These are phyloP conservation scores for Cirrhinus mrigala DNA, from an alignment of 2,797 vertebrate genomes.

Conservation along the genomic window DNA sequence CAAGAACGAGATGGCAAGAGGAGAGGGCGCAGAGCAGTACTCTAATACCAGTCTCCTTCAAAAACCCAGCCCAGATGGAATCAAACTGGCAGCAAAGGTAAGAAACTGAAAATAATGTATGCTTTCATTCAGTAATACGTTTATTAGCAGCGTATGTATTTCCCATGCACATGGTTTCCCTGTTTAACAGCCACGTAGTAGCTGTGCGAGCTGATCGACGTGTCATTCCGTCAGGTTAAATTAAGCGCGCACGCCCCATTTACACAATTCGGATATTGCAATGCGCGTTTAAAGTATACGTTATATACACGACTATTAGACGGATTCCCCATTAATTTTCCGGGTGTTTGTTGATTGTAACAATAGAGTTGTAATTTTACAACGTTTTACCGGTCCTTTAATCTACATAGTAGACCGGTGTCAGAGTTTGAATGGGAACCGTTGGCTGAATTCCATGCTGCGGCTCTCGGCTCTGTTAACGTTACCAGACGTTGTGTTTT, in stretches of 20 bases:
- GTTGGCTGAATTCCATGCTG: background rate
- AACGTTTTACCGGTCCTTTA: background rate
- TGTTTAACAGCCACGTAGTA: background rate
- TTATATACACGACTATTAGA: background rate
- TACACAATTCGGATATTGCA: too few species aligned
- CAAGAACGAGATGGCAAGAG: slow-evolving; percentile 75
- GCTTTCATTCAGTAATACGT: background rate
- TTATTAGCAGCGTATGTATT: background rate
- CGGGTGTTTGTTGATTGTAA: too few species aligned
- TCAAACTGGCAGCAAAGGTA: slow-evolving; percentile 70
- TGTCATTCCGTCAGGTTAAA: slow-evolving; percentile 25
- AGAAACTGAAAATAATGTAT: background rate
- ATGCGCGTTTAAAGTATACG: background rate
- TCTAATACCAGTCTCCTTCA: slow-evolving; percentile 76
- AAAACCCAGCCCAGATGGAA: slow-evolving; percentile 66
- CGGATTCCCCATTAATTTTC: too few species aligned
- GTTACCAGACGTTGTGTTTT: too few species aligned
- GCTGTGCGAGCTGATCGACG: background rate
- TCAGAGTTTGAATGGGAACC: background rate
- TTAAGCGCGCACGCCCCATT: background rate
- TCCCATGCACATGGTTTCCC: background rate
- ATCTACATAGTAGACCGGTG: background rate
- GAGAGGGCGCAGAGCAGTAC: slow-evolving; percentile 80
- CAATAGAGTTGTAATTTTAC: background rate
- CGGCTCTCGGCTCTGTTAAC: too few species aligned